Conservation (phyloP, 2,113 vertebrate species). For the Xiphias gladius region DNA sequence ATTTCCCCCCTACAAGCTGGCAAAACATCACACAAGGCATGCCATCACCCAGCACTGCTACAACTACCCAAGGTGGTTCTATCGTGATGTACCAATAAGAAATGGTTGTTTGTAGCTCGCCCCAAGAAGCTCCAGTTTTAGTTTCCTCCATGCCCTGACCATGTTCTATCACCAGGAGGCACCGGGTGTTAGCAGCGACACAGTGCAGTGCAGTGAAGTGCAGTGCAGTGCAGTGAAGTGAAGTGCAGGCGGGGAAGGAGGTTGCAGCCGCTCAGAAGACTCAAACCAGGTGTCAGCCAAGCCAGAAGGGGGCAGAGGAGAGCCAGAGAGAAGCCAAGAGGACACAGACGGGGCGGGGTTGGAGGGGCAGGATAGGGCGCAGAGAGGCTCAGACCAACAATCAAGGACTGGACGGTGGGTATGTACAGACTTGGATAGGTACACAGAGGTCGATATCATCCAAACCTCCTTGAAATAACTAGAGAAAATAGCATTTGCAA, state of each 20-base stretch:
- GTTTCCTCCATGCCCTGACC: conserved; percentile 13
- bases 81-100: not conserved
- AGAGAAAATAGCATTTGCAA: conserved; percentile 2
- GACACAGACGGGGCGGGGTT: conserved; percentile 1
- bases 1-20: not conserved
- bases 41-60: conserved; percentile 34
- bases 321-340: conserved; percentile 51
- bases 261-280: conserved; percentile 43
- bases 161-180: conserved; percentile 61
- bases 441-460: not conserved
- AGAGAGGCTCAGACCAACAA: conserved; percentile 39
- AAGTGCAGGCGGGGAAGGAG: not conserved
- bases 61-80: not conserved
- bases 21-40: conserved; percentile 5
- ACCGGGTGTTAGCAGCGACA: conserved; percentile 53
- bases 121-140: not conserved
- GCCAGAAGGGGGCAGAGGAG: conserved; percentile 83
- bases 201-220: not conserved
- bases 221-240: too few species aligned
- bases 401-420: conserved; percentile 21
- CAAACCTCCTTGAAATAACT: not conserved
- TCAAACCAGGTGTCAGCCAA: conserved; percentile 84
- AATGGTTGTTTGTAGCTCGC: not conserved
- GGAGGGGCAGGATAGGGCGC: not conserved
- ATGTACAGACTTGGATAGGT: conserved; percentile 38